Conservation (phyloP, 1,140 invertebrate species). For the honey bee (Apis mellifera) region DNA sequence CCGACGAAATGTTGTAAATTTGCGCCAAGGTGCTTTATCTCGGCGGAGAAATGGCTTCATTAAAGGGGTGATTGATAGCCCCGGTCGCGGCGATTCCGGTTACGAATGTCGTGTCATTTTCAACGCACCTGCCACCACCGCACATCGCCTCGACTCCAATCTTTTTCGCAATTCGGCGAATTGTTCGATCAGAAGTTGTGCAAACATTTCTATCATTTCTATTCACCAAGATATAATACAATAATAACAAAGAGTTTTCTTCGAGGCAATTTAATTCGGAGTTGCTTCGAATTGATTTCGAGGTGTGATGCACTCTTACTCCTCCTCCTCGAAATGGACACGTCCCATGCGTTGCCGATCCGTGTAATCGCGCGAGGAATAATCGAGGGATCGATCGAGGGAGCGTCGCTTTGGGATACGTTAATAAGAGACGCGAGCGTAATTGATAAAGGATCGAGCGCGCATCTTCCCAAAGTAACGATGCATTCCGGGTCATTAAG, state of each 20-base stretch:
- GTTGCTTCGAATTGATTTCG: not conserved
- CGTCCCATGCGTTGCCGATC: conserved; percentile 1
- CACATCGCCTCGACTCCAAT: not conserved
- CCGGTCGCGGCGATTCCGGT: not conserved
- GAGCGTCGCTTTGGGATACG: not conserved
- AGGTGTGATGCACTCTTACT: not conserved
- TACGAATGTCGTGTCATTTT: not conserved
- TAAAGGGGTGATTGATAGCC: not conserved
- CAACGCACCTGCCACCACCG: not conserved
- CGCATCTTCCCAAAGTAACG: conserved; percentile 28
- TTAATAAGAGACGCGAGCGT: conserved; percentile 18
- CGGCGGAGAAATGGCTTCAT: not conserved
- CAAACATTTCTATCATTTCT: too few relatives aligned
- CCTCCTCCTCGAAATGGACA: not conserved
- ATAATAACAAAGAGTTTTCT: too few relatives aligned
- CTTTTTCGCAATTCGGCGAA: not conserved
- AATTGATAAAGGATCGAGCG: conserved; percentile 42
- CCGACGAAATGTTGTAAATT: not conserved
- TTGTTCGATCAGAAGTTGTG: too few relatives aligned
- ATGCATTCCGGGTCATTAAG: conserved; percentile 53
- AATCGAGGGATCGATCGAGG: conserved; percentile 14
- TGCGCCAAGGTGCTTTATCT: not conserved
- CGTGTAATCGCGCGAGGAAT: conserved; percentile 16
- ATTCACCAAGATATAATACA: too few relatives aligned
- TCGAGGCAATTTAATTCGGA: not conserved